Base-by-base conservation (phyloP, 2,113 vertebrate species). In the Myiagra hebetior region DNA sequence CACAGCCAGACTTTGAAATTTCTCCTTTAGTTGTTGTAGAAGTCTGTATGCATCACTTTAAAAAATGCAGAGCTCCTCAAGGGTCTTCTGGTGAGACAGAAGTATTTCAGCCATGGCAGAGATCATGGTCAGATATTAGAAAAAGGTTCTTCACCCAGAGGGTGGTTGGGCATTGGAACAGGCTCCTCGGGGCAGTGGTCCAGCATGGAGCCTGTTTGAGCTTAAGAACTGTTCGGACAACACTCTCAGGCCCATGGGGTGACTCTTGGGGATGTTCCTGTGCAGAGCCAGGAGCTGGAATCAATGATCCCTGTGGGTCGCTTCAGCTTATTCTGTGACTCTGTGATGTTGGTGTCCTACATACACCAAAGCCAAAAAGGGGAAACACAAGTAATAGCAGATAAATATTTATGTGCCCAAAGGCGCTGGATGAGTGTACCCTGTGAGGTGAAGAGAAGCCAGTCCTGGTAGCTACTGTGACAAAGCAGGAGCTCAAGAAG, bases 331-430 rank as follows among this genome's bases (percentile, higher is more conserved):
- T 33, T 77, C 55, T 2, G 2, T 50, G 13, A 35, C 35, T 76
- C 52, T 2, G 2, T 46, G 12, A 39, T n/a, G 1, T 3, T 62
- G 15, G 3, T 23, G 2, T 37, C 23, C 60, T 12, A 37, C 14
- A 2, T 1, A 3, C 17, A 27, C 11, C 24, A 35, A 81, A 84
- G 20, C 55, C 37, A 68, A 59, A 46, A 16, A 0, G 0, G 27
- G 7, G 9, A 23, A 67, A 42, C 24, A 63, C 46, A 76, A 74
- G 5, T 6, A 17, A 55, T 0, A 72, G n/a, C 37, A 74, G 20
- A 50, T 8, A 73, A 88, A 73, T 2, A 5, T 7, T 69, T 16
- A 21, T 0, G 0, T 49, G 12, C 19, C 22, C 28, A 21, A n/a
- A 77, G 10, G 22, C 13, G 10, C 20, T 35, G 6, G 20, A 27